Conservation (phyloP, 2,888 invertebrate genomes). For the Tiliacea aurago region DNA sequence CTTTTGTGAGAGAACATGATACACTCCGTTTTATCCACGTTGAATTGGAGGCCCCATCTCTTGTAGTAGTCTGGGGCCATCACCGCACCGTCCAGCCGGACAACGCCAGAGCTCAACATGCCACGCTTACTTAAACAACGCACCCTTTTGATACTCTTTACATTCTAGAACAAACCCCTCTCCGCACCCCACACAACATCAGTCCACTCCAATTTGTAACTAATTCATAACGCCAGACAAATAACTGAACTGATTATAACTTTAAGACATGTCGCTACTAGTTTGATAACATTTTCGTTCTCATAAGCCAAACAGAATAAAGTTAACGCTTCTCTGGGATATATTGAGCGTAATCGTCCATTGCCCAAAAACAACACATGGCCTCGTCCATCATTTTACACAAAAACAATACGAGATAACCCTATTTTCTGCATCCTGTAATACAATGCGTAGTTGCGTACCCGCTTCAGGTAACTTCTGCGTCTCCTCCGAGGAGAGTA, state of each 20-base stretch:
- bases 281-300: no score
- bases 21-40: no score
- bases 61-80: no score
- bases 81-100: not conserved
- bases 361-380: not conserved
- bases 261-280: not conserved
- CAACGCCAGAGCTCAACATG: constrained; percentile 10
- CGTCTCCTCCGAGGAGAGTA: no score
- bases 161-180: not conserved
- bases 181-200: not conserved
- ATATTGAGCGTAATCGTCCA: no score
- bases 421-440: not conserved
- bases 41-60: no score
- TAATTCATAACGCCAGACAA: not conserved
- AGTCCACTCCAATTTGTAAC: constrained; percentile 7
- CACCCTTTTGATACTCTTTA: constrained; percentile 9
- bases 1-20: no score
- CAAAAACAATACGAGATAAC: not conserved
- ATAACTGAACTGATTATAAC: constrained; percentile 1
- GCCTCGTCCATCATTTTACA: not conserved
- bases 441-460: no score
- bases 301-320: not conserved
- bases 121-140: constrained; percentile 31
- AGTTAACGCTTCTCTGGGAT: not conserved
- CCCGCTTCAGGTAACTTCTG: no score